These are phyloP conservation scores for Protobothrops flavoviridis DNA, from an alignment of 2,113 vertebrate species.

Conservation along the genomic window DNA sequence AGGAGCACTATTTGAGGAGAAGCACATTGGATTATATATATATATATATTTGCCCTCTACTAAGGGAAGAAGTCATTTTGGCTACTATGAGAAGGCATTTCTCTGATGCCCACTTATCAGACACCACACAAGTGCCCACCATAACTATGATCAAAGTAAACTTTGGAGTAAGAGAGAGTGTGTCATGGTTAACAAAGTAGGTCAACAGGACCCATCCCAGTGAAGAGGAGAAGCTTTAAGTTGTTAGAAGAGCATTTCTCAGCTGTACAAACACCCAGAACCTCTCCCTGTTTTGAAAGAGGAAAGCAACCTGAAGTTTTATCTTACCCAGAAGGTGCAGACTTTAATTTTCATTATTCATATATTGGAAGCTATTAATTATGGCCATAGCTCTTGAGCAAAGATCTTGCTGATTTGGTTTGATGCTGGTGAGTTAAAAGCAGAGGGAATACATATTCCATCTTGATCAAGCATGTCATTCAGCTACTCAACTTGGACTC, in stretches of 20 bases:
- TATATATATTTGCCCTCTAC: not conserved
- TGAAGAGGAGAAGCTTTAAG: not conserved
- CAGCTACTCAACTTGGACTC: not conserved
- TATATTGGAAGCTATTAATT: not conserved
- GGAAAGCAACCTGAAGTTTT: not conserved
- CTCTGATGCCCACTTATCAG: not conserved
- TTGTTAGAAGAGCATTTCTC: not conserved
- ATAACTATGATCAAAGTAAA: not conserved
- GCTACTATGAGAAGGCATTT: not conserved
- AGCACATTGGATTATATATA: not conserved
- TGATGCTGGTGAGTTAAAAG: not conserved
- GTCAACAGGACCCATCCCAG: not conserved
- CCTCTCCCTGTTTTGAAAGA: not conserved
- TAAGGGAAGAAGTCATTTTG: not conserved
- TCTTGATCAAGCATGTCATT: not conserved
- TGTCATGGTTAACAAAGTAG: not conserved
- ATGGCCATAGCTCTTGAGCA: not conserved
- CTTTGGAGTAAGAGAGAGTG: not conserved
- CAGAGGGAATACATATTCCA: not conserved
- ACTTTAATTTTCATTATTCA: not conserved
- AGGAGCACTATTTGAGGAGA: not conserved
- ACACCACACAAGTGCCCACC: not conserved
- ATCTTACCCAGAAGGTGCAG: not conserved
- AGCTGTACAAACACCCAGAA: not conserved
- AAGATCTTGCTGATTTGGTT: not conserved